A percentile compares a stretch with the other conserved stretches of the same genome.
Evolutionary conservation across 2,888 invertebrate species (phyloP).

Genomic region (Amphipyra berbera): DNA sequence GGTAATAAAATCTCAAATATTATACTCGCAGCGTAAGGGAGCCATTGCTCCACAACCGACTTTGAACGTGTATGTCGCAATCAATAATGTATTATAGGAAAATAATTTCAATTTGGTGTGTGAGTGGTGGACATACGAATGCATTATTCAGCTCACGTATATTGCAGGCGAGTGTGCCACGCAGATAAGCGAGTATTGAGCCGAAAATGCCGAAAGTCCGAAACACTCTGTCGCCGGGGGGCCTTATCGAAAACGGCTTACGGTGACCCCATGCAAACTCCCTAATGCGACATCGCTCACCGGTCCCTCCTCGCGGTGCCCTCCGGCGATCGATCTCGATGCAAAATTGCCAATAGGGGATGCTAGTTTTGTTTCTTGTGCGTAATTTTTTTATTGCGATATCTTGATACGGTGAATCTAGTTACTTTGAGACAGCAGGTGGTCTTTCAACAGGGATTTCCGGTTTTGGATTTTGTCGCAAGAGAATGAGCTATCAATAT

Average conservation of each 20-base stretch:
- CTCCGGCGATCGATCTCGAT: constrained; percentile 86
- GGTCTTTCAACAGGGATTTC: constrained; percentile 25
- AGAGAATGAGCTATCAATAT: background rate
- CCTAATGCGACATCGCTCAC: constrained; percentile 86
- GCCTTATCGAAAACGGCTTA: constrained; percentile 90
- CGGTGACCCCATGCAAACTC: constrained; percentile 88
- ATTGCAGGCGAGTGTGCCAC: constrained; percentile 83
- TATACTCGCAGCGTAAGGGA: background rate
- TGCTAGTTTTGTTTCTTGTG: constrained; percentile 79
- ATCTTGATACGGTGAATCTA: constrained; percentile 61
- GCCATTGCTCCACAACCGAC: background rate
- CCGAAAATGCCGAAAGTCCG: constrained; percentile 76
- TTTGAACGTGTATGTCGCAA: constrained; percentile 51
- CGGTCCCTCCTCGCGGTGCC: constrained; percentile 67
- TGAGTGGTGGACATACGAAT: constrained; percentile 65
- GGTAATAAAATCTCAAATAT: background rate
- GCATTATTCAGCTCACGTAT: constrained; percentile 87
- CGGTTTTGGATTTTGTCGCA: constrained; percentile 5
- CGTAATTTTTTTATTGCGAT: constrained; percentile 82
- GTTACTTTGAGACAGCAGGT: constrained; percentile 57
- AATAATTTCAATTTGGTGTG: constrained; percentile 86
- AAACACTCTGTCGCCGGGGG: constrained; percentile 71
- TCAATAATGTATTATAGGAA: constrained; percentile 79
- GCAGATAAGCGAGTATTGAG: constrained; percentile 84
- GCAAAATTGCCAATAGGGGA: constrained; percentile 85